A percentile compares a stretch with the other conserved stretches of the same genome.
phyloP scores from a whole-genome alignment of 2,113 vertebrate species.

The Mustela nigripes region DNA sequence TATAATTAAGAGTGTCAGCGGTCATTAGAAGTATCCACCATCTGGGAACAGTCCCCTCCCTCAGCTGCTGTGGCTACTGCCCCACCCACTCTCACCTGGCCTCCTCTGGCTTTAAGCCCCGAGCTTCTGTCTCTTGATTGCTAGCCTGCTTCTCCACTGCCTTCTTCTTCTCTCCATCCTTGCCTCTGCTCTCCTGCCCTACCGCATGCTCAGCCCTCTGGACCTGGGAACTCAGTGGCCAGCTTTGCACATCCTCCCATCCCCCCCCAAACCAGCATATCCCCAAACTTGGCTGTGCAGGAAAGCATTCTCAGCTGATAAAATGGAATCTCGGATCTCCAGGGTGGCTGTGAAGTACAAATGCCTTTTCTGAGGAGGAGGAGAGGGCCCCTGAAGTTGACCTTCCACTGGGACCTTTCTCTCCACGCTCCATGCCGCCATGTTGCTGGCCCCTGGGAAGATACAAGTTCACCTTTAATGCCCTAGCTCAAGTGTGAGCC shows the following conservation, averaged over 20 bases:
- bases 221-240: rapidly evolving
- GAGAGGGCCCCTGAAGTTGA: neutral
- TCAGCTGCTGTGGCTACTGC: neutral
- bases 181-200: neutral
- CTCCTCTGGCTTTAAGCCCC: neutral
- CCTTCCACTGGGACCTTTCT: neutral
- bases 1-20: conserved; percentile 4
- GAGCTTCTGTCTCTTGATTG: neutral
- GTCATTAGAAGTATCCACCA: neutral
- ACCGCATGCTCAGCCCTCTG: neutral
- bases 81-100: neutral
- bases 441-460: neutral
- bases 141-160: neutral
- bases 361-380: neutral
- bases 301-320: neutral
- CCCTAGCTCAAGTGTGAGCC: neutral
- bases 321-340: neutral
- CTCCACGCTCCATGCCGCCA: neutral
- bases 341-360: neutral
- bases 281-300: neutral
- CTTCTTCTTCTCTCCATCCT: neutral
- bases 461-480: neutral
- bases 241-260: neutral
- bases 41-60: neutral
- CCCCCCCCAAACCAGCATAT: neutral